Conservation (phyloP, 2,113 vertebrate species). For the Camelus bactrianus region DNA sequence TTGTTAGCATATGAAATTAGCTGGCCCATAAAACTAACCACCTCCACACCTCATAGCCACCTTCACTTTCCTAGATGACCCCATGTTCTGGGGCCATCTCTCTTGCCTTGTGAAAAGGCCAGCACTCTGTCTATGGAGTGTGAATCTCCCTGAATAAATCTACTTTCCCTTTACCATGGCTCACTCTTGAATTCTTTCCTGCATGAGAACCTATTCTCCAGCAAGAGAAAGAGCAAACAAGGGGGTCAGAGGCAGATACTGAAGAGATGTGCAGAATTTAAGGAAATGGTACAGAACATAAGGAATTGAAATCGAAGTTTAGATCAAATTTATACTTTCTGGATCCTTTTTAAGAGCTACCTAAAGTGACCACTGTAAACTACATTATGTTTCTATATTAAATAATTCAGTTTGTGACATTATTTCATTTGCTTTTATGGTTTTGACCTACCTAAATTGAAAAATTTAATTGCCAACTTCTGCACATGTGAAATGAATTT, state of each 20-base stretch:
- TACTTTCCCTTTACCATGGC: too few species aligned
- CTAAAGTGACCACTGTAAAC: neutral
- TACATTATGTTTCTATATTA: neutral
- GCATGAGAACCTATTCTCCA: too few species aligned
- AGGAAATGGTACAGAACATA: neutral
- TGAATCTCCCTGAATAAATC: too few species aligned
- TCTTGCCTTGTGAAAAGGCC: too few species aligned
- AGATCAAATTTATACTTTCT: neutral
- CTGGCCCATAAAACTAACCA: too few species aligned
- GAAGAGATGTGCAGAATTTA: neutral
- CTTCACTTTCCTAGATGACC: too few species aligned
- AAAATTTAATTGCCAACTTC: neutral
- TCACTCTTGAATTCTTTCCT: too few species aligned
- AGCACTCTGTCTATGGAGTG: too few species aligned
- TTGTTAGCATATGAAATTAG: too few species aligned
- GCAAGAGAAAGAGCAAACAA: neutral
- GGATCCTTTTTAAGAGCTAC: neutral
- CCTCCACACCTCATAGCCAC: too few species aligned
- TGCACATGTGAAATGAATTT: conserved; percentile 9
- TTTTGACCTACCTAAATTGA: conserved; percentile 12
- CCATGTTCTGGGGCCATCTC: too few species aligned
- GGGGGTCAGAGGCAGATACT: neutral
- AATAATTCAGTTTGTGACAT: conserved; percentile 45
- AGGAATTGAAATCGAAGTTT: neutral
- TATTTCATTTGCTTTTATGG: conserved; percentile 19